These are phyloP conservation scores for Acanthiza pusilla DNA, from an alignment of 2,797 vertebrate species.

Conservation along the genomic window DNA sequence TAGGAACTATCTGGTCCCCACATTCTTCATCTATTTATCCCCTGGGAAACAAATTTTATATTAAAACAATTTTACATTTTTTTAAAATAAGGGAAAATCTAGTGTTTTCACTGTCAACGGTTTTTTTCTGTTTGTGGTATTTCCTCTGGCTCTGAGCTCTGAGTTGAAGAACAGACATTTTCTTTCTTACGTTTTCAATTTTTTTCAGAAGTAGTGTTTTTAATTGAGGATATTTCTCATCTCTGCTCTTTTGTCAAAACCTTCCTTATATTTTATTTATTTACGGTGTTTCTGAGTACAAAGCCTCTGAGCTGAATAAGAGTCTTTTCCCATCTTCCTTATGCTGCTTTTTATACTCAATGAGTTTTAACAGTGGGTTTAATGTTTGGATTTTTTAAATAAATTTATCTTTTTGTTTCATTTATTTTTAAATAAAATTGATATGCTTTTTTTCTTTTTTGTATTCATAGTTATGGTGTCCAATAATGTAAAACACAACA, in stretches of 20 bases:
- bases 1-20: neutral
- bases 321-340: neutral
- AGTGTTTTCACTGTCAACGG: neutral
- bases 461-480: neutral
- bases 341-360: neutral
- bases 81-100: neutral
- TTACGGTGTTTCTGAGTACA: neutral
- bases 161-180: neutral
- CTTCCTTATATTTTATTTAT: neutral
- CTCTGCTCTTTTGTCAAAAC: neutral
- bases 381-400: neutral
- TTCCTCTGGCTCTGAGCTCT: neutral
- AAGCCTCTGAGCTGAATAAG: neutral
- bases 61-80: neutral
- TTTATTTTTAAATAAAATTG: neutral
- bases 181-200: neutral
- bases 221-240: neutral
- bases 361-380: fast-evolving
- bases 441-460: neutral
- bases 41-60: neutral
- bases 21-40: neutral
- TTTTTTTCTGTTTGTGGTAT: neutral
- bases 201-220: neutral
- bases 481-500: neutral
- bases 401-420: neutral